Evolutionary conservation across 1,140 invertebrate species (phyloP).

Genomic region (Thrips palmi): DNA sequence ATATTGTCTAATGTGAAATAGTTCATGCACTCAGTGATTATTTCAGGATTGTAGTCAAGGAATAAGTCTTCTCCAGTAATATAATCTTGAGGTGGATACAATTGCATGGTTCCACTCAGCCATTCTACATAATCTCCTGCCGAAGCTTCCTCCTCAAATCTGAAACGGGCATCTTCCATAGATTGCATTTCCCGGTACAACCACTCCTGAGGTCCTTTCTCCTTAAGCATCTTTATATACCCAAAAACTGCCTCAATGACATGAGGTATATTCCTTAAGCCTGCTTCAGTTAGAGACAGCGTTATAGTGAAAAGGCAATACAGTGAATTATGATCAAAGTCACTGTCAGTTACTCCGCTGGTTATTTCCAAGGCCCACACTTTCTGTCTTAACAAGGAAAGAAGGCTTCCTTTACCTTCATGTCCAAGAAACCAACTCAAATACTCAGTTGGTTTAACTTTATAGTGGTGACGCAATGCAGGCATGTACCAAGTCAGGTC

Average conservation of each 20-base stretch:
- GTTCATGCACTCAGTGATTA: conserved; percentile 43
- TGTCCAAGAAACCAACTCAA: conserved; percentile 69
- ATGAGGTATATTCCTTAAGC: conserved; percentile 47
- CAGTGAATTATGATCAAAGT: conserved; percentile 33
- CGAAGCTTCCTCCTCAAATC: conserved; percentile 43
- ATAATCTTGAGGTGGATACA: conserved; percentile 56
- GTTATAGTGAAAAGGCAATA: conserved; percentile 45
- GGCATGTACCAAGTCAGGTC: conserved; percentile 65
- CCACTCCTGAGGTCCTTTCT: conserved; percentile 37
- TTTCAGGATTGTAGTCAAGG: conserved; percentile 60
- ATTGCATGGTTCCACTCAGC: conserved; percentile 59
- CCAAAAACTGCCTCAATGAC: conserved; percentile 48
- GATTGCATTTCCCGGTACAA: conserved; percentile 58
- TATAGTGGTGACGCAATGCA: conserved; percentile 50
- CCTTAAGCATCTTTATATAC: conserved; percentile 49
- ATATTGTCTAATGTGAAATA: conserved; percentile 48
- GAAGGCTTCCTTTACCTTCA: conserved; percentile 71
- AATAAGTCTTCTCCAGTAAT: conserved; percentile 47
- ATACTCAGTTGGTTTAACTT: conserved; percentile 58
- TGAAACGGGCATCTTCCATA: conserved; percentile 44
- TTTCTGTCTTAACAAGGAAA: conserved; percentile 62
- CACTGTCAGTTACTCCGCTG: conserved; percentile 52
- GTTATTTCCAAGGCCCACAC: conserved; percentile 70
- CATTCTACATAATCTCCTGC: conserved; percentile 62
- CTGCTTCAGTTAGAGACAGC: conserved; percentile 61